Evolutionary conservation across 2,797 vertebrate genomes (phyloP), one percentile per base, ranked within the genome.

Genomic region (Gadopsis marmoratus): DNA sequence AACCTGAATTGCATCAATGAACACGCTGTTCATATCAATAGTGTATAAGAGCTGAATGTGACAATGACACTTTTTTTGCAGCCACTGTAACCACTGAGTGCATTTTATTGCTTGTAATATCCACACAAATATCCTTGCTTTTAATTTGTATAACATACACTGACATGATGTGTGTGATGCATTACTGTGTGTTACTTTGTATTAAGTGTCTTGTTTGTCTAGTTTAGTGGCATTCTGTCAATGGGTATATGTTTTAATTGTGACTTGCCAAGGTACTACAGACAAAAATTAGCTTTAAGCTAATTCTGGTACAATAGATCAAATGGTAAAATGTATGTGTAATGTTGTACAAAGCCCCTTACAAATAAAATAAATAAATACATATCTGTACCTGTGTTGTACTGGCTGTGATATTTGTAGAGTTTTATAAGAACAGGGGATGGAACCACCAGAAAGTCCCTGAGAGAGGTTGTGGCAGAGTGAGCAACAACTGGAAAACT

Each of bases 381-480:
- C 1, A 21, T 19, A 1, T 16, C 1, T 51, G 14, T 86, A 98
- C 97, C 98, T 96, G 97, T 92, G 70, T 93, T 96, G 91, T 94
- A 96, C 75, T 99, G 97, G 91, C 94, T 98, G 93, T 99, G 98
- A 85, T 98, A 98, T 89, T 99, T 99, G 89, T 99, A 98, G 23
- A 99, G 96, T 84, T 99, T 99, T 83, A 97, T 93, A 75, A 99
- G 96, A 88, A 99, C 97, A 0, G 98, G 98, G 14, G 98, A 99
- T 12, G 98, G 97, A 86, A 99, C 96, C 71, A 99, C 97, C 84
- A 99, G 95, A 76, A 99, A 99, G 86, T 99, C 98, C 76, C 96
- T 94, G 76, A 99, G 90, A 55, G 97, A 98, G 1, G 95, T 96
- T 1, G 94, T 97, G 79, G 97, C 96, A 19, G 97, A 98, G 85